Percentiles rank a stretch among this genome's conserved stretches.
Evolutionary conservation across 1,140 invertebrate genomes (phyloP).

Genomic region (Camponotus floridanus): DNA sequence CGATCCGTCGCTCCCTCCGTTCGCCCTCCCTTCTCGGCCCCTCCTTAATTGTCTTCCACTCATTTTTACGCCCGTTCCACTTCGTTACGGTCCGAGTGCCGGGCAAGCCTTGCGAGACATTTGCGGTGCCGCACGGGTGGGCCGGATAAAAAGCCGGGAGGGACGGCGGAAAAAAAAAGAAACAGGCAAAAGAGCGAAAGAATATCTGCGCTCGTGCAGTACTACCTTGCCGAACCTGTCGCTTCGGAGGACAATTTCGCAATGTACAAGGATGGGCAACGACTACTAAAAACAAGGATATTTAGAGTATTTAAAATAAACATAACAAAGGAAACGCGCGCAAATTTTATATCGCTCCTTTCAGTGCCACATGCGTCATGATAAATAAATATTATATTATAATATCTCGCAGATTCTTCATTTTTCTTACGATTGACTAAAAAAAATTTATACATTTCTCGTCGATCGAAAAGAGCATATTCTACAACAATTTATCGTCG

Average conservation of each 20-base stretch:
- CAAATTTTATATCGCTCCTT: not conserved
- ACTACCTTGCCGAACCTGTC: not conserved
- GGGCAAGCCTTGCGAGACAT: slow-evolving; percentile 72
- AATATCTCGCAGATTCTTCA: not conserved
- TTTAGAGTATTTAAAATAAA: too few species aligned
- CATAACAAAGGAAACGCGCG: not conserved
- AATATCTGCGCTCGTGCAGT: not conserved
- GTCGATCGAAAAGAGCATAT: not conserved
- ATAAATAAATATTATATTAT: not conserved
- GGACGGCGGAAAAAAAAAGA: slow-evolving; percentile 21
- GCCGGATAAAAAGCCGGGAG: slow-evolving; percentile 62
- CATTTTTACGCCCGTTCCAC: slow-evolving; percentile 80
- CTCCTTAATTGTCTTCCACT: slow-evolving; percentile 81
- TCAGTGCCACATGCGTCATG: too few species aligned
- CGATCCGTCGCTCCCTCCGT: slow-evolving; percentile 6
- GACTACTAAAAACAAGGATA: not conserved
- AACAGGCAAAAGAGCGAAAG: slow-evolving; percentile 17
- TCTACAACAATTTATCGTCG: not conserved
- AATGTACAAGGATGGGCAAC: not conserved
- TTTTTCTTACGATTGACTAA: not conserved
- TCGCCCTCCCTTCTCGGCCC: slow-evolving; percentile 29
- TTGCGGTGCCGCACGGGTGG: slow-evolving; percentile 73
- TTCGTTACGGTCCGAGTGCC: slow-evolving; percentile 77
- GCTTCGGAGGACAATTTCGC: slow-evolving; percentile 37
- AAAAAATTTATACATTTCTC: not conserved